Evolutionary conservation across 2,113 vertebrate species (phyloP).

Genomic region (Rhadina sibilatrix): DNA sequence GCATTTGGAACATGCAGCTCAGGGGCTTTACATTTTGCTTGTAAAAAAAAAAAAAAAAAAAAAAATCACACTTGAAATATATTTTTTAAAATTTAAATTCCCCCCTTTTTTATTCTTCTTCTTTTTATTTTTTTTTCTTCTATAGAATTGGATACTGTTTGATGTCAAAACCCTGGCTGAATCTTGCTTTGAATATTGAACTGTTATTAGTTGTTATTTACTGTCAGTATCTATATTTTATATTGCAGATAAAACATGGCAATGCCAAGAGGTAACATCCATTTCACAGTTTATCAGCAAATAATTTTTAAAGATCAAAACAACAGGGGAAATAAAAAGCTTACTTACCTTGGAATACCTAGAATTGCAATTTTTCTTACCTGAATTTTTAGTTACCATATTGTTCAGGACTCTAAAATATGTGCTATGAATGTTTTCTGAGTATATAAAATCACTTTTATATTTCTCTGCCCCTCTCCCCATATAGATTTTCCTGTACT

Average conservation of each 20-base stretch:
- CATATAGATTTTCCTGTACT: not conserved
- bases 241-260: not conserved
- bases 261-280: not conserved
- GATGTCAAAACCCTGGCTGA: not conserved
- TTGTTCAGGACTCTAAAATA: not conserved
- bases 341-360: not conserved
- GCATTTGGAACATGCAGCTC: not conserved
- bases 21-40: not conserved
- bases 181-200: not conserved
- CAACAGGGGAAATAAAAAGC: accelerated
- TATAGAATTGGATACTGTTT: not conserved
- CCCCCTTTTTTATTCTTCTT: too few species aligned
- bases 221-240: not conserved
- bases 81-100: not conserved
- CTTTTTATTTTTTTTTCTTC: not conserved
- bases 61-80: not conserved
- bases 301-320: not conserved
- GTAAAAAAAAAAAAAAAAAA: not conserved
- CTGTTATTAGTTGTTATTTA: not conserved
- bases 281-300: not conserved
- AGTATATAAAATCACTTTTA: not conserved
- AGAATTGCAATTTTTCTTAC: not conserved
- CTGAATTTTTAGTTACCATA: not conserved
- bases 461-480: accelerated
- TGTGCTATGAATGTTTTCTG: not conserved